Percentiles rank a stretch among this genome's conserved stretches.
These are phyloP conservation scores for Amblyopsis hoosieri DNA, from an alignment of 2,797 vertebrate species.

Conservation along the genomic window DNA sequence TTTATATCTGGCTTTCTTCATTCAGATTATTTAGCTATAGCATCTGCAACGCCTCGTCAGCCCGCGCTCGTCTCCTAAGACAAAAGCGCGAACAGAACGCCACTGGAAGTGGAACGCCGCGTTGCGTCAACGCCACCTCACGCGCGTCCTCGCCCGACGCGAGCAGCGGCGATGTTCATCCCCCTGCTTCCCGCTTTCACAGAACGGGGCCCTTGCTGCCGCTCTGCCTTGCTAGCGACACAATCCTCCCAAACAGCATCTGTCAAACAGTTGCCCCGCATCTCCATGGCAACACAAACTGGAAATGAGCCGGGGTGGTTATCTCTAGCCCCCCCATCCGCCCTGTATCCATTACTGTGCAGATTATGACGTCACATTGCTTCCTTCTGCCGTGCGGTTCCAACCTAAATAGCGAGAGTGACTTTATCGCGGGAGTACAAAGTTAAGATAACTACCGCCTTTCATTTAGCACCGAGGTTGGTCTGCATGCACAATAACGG, in stretches of 20 bases:
- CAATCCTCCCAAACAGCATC: slow-evolving; percentile 51
- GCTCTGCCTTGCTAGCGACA: slow-evolving; percentile 2
- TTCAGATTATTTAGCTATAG: too few species aligned
- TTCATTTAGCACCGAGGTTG: slow-evolving; percentile 28
- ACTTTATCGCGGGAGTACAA: slow-evolving; percentile 15
- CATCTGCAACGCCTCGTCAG: too few species aligned
- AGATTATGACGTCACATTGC: slow-evolving; percentile 18
- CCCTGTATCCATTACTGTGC: not conserved
- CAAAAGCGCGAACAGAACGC: too few species aligned
- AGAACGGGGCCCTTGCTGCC: not conserved
- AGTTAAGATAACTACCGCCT: slow-evolving; percentile 26
- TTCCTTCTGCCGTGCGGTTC: slow-evolving; percentile 13
- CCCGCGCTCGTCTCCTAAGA: too few species aligned
- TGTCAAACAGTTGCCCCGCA: slow-evolving; percentile 53
- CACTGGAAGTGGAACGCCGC: too few species aligned
- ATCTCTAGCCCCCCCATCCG: not conserved
- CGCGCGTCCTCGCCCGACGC: too few species aligned
- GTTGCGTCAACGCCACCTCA: too few species aligned
- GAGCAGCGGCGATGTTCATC: not conserved
- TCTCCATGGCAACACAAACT: slow-evolving; percentile 61
- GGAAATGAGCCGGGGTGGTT: slow-evolving; percentile 12
- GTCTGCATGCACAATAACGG: slow-evolving; percentile 32
- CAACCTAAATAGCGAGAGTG: slow-evolving; percentile 21
- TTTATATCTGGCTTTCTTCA: too few species aligned
- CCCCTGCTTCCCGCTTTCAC: not conserved